Conservation (phyloP, 2,113 vertebrate genomes). For the Solea senegalensis region DNA sequence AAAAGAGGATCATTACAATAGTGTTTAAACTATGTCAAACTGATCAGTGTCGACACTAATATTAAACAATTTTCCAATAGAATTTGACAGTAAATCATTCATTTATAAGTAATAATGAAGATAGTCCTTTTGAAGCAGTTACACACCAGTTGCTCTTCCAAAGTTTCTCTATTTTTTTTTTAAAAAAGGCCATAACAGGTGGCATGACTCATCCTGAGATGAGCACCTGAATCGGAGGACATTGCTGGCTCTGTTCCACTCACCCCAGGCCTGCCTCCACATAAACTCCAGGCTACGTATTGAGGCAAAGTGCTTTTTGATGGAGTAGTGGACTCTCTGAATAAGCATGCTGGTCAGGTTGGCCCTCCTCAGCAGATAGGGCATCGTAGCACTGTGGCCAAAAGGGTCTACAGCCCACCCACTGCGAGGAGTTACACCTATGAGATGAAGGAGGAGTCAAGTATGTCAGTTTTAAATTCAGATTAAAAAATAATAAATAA, state of each 20-base stretch:
- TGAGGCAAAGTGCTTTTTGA: constrained; percentile 96
- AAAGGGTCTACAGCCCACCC: constrained; percentile 98
- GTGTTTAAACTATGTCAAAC: too few species aligned
- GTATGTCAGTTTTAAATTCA: constrained; percentile 23
- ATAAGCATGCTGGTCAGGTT: constrained; percentile 98
- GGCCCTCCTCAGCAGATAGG: constrained; percentile 92
- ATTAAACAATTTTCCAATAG: background rate
- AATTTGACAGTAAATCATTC: constrained; percentile 30
- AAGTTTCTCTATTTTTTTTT: background rate
- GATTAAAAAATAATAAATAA: constrained; percentile 22
- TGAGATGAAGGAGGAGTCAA: constrained; percentile 26
- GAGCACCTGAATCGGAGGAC: constrained; percentile 41
- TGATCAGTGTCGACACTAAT: background rate
- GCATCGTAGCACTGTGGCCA: constrained; percentile 95
- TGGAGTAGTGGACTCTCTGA: constrained; percentile 94
- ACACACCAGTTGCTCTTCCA: constrained; percentile 14
- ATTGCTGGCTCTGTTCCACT: constrained; percentile 46
- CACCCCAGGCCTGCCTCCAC: constrained; percentile 98
- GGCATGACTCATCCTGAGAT: constrained; percentile 45
- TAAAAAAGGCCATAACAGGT: constrained; percentile 26
- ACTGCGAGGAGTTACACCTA: constrained; percentile 87
- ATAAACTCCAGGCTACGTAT: constrained; percentile 95
- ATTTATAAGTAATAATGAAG: constrained; percentile 27
- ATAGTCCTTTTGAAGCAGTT: constrained; percentile 8
- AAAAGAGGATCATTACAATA: too few species aligned